phyloP scores from a whole-genome alignment of 2,888 invertebrate species.

The Habroteleia sp. region DNA sequence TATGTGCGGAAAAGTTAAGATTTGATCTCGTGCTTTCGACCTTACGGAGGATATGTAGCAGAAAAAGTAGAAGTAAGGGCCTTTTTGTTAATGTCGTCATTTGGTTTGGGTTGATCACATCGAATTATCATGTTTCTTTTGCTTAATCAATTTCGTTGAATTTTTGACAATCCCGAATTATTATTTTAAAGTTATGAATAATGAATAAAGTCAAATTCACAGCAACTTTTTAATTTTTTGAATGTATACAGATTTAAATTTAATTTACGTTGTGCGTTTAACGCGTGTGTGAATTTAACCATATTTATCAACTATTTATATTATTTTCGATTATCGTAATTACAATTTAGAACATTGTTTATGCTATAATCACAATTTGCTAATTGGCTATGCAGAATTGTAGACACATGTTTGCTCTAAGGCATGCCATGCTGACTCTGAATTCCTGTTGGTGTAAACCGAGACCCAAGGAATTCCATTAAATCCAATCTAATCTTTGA shows the following conservation, averaged over 20 bases:
- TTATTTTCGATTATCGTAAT: slow-evolving; percentile 6
- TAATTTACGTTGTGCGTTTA: too few relatives aligned
- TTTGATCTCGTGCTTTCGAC: slow-evolving; percentile 52
- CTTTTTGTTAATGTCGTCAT: slow-evolving; percentile 27
- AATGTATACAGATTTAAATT: too few relatives aligned
- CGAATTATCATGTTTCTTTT: not conserved
- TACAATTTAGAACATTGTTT: slow-evolving; percentile 11
- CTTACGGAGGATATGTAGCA: slow-evolving; percentile 42
- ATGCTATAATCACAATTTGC: slow-evolving; percentile 25
- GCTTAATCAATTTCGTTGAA: too few relatives aligned
- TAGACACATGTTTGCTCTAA: slow-evolving; percentile 26
- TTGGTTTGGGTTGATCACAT: slow-evolving; percentile 1
- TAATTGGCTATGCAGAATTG: slow-evolving; percentile 36
- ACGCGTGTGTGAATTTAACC: too few relatives aligned
- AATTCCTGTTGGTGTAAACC: slow-evolving; percentile 31
- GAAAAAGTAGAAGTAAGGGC: slow-evolving; percentile 38
- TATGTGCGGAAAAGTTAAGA: slow-evolving; percentile 70
- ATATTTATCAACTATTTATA: not conserved
- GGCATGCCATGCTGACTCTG: slow-evolving; percentile 28
- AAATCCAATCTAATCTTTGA: slow-evolving; percentile 21
- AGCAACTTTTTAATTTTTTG: too few relatives aligned
- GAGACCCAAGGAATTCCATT: slow-evolving; percentile 43
- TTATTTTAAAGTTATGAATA: too few relatives aligned
- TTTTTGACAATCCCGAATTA: too few relatives aligned
- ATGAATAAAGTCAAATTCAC: too few relatives aligned